Evolutionary conservation across 2,888 invertebrate species (phyloP).

Genomic region (Lysandra coridon): DNA sequence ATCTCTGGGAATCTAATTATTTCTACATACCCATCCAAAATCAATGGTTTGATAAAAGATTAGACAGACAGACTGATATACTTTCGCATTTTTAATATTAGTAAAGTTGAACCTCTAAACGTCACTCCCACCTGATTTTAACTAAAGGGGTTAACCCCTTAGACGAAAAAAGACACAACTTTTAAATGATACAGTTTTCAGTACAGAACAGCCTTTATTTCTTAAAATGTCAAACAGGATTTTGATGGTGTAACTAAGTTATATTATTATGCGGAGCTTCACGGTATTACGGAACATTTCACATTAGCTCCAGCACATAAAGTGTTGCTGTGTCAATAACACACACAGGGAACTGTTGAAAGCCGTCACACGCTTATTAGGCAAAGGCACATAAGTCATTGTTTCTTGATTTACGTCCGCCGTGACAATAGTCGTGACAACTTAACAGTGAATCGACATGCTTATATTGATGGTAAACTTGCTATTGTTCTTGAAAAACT

Average conservation of each 20-base stretch:
- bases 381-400: conserved; percentile 27
- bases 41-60: too few relatives aligned
- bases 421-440: conserved; percentile 25
- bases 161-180: not conserved
- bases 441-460: conserved; percentile 18
- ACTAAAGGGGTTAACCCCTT: too few relatives aligned
- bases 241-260: not conserved
- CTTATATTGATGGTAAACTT: not conserved
- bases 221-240: not conserved
- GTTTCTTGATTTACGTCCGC: conserved; percentile 26
- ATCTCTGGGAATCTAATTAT: too few relatives aligned
- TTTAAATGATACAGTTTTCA: not conserved
- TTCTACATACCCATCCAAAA: too few relatives aligned
- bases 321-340: conserved; percentile 11
- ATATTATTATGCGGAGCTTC: not conserved
- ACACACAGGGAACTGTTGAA: conserved; percentile 19
- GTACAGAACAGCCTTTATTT: not conserved
- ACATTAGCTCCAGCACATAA: conserved; percentile 16
- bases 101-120: too few relatives aligned
- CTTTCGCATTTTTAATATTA: not conserved
- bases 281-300: not conserved
- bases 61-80: not conserved
- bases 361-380: conserved; percentile 25
- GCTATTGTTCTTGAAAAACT: not conserved
- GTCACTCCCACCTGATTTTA: too few relatives aligned